A percentile compares a stretch with the other conserved stretches of the same genome.
phyloP scores from a whole-genome alignment of 35 echinoderm and acorn worm genomes.

The Amphiura filiformis region DNA sequence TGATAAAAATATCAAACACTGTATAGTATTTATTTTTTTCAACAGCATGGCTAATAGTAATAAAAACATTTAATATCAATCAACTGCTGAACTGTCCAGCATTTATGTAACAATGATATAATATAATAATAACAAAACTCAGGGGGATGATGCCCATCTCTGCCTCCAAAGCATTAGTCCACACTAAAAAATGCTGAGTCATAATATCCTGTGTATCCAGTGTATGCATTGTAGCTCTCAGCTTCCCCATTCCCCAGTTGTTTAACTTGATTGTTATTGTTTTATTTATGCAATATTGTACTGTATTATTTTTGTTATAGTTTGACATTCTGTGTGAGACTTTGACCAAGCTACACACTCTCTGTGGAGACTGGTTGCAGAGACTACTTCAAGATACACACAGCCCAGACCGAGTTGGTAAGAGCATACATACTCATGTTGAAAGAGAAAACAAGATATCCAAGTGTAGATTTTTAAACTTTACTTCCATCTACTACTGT shows the following conservation, averaged over 20 bases:
- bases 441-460: not conserved
- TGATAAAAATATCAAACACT: not conserved
- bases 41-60: too few relatives aligned
- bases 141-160: too few relatives aligned
- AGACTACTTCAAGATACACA: not conserved
- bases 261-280: too few relatives aligned
- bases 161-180: too few relatives aligned
- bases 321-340: conserved; percentile 5
- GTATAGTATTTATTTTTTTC: not conserved
- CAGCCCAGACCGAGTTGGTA: not conserved
- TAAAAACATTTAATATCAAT: too few relatives aligned
- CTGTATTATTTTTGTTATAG: not conserved
- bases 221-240: too few relatives aligned
- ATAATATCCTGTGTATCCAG: too few relatives aligned
- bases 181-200: too few relatives aligned
- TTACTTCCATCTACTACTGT: not conserved
- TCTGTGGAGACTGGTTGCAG: conserved; percentile 10
- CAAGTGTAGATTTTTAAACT: not conserved
- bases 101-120: too few relatives aligned
- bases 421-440: not conserved
- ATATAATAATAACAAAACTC: too few relatives aligned
- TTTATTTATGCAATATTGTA: not conserved
- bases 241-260: too few relatives aligned
- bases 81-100: too few relatives aligned
- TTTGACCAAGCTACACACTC: conserved; percentile 12